phyloP scores from a whole-genome alignment of 2,113 vertebrate species.

The Zingel zingel region DNA sequence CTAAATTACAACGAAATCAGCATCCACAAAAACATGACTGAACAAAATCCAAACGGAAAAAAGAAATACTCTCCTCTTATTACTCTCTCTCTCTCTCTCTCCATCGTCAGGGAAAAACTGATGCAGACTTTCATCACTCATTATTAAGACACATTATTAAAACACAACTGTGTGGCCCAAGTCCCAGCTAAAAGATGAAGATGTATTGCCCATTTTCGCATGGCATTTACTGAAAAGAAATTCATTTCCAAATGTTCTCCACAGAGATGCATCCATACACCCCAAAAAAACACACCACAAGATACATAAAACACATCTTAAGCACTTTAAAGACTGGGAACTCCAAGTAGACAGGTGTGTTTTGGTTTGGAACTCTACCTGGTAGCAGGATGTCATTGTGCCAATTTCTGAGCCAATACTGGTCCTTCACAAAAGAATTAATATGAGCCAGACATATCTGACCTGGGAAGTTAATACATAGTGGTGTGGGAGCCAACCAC shows the following conservation, averaged over 20 bases:
- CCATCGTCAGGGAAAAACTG: slow-evolving; percentile 13
- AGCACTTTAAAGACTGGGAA: slow-evolving; percentile 5
- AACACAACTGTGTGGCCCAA: slow-evolving; percentile 33
- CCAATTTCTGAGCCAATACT: slow-evolving; percentile 26
- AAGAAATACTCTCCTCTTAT: slow-evolving; percentile 3
- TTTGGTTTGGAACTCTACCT: slow-evolving; percentile 12
- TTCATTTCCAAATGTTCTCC: slow-evolving; percentile 34
- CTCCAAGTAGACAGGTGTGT: neutral
- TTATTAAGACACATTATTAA: slow-evolving; percentile 47
- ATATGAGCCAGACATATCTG: slow-evolving; percentile 11
- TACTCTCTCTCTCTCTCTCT: neutral
- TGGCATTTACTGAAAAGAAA: slow-evolving; percentile 32
- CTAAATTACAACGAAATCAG: neutral
- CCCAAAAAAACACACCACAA: slow-evolving; percentile 11
- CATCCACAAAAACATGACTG: neutral
- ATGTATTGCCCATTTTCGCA: slow-evolving; percentile 34
- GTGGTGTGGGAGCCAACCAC: slow-evolving; percentile 37
- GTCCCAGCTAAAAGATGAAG: slow-evolving; percentile 24
- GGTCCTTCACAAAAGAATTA: slow-evolving; percentile 12
- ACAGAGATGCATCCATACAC: neutral
- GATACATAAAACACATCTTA: slow-evolving; percentile 6
- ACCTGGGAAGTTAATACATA: slow-evolving; percentile 24
- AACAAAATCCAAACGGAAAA: neutral
- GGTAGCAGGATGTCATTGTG: slow-evolving; percentile 18
- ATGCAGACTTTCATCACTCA: slow-evolving; percentile 21